Base-by-base conservation (phyloP, 2,113 vertebrate species). In the Pogonocichla stellata region DNA sequence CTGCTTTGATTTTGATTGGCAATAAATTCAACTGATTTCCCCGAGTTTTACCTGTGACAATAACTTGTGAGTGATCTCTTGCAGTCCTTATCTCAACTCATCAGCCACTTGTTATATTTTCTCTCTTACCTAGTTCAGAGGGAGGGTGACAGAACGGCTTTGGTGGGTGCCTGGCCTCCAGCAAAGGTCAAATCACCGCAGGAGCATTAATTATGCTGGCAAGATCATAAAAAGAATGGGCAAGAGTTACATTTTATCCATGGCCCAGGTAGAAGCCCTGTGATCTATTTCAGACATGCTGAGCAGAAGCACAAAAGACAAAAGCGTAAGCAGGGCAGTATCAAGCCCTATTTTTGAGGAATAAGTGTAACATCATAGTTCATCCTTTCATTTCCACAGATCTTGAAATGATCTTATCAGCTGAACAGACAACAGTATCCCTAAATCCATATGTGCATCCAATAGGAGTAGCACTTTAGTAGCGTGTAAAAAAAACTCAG, bases 321-420 rank as follows among this genome's bases (percentile, higher is more conserved):
- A 51, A 84, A 90, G 51, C 72, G 8, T 3, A 80, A 83, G 57
- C 45, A 70, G 70, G 51, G 18, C 56, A 65, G 40, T 64, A 87
- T 7, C 43, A 77, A 80, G 28, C 53, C 70, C 84, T 79, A 25
- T 47, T 87, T 91, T 25, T 23, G 13, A 34, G 34, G 19, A 15
- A 28, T 64, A 84, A 60, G 74, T 79, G 9, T 45, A 87, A 75
- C 9, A 71, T 50, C 60, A n/a, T 8, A 78, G 54, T 61, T 50
- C 11, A 91, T 45, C 12, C 38, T 92, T 82, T 87, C 22, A 82
- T 38, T 33, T 86, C 64, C 66, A 54, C 22, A 91, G 71, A 80
- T 50, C 53, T 38, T 82, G 58, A 87, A 82, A 80, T 38, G 34
- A 45, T 67, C 54, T 85, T 86, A 75, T 29, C 67, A 77, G 31